Percentiles rank a stretch among this genome's conserved stretches.
phyloP scores from a whole-genome alignment of 2,888 invertebrate genomes.

The Oscheius sp. region DNA sequence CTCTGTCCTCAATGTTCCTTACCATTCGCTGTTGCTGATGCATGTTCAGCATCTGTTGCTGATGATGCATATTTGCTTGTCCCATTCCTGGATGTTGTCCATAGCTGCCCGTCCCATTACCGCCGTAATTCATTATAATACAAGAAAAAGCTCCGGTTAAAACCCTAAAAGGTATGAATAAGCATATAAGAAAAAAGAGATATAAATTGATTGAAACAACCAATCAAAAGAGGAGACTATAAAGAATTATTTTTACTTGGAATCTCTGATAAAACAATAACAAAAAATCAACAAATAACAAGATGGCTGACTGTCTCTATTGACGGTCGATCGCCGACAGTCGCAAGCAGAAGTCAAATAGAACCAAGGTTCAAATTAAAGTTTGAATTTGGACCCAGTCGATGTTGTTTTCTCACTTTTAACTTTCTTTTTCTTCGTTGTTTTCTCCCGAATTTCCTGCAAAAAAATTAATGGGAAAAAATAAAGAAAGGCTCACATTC shows the following conservation, averaged over 20 bases:
- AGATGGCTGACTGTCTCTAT: not conserved
- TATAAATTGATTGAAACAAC: not conserved
- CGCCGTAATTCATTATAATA: constrained; percentile 23
- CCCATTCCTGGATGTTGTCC: constrained; percentile 12
- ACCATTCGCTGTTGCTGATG: not conserved
- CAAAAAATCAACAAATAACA: constrained; percentile 2
- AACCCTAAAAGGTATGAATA: not conserved
- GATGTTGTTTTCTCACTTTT: constrained; percentile 36
- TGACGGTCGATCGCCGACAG: not conserved
- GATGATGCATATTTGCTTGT: constrained; percentile 1
- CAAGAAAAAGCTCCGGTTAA: not conserved
- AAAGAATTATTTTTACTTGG: not conserved
- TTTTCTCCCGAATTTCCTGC: constrained; percentile 40
- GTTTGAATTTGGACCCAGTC: constrained; percentile 38
- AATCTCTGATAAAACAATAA: not conserved
- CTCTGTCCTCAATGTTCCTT: not conserved
- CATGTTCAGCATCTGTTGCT: not conserved
- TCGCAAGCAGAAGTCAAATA: not conserved
- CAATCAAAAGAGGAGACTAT: not conserved
- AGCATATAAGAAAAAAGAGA: not conserved
- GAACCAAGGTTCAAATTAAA: constrained; percentile 24
- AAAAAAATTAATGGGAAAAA: not conserved
- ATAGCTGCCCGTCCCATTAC: constrained; percentile 5
- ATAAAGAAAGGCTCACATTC: constrained; percentile 13
- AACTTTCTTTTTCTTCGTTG: constrained; percentile 44